These are phyloP conservation scores for Pterocles orientalis DNA, from an alignment of 2,113 vertebrate genomes.

Conservation along the genomic window DNA sequence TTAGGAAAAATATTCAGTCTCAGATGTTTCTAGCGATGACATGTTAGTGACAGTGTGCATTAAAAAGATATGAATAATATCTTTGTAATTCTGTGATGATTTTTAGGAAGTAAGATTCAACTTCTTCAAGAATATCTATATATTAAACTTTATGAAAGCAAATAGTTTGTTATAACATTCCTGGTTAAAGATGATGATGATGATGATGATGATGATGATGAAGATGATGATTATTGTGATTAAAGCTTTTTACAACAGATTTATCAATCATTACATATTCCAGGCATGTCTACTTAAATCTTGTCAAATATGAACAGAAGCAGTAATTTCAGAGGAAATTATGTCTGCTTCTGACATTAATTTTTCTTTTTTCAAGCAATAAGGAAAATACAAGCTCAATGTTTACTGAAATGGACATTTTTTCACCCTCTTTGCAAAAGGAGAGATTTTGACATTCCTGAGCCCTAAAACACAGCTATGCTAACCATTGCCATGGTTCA, in stretches of 20 bases:
- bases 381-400: not conserved
- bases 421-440: not conserved
- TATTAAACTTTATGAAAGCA: not conserved
- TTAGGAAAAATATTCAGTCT: not conserved
- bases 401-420: not conserved
- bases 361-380: not conserved
- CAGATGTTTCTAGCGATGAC: not conserved
- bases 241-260: not conserved
- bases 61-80: not conserved
- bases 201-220: no score
- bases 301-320: not conserved
- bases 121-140: not conserved
- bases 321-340: not conserved
- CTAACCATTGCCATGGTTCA: not conserved
- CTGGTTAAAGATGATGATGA: not conserved
- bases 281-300: not conserved
- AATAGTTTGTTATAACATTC: not conserved
- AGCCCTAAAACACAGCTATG: not conserved
- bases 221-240: no score
- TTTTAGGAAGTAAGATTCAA: not conserved
- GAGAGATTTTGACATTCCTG: not conserved
- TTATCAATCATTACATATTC: not conserved
- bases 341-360: not conserved
- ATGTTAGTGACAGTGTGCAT: accelerated
- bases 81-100: not conserved